Base-by-base conservation (phyloP, 1,140 invertebrate genomes). In the Oreohelix idahoensis region DNA sequence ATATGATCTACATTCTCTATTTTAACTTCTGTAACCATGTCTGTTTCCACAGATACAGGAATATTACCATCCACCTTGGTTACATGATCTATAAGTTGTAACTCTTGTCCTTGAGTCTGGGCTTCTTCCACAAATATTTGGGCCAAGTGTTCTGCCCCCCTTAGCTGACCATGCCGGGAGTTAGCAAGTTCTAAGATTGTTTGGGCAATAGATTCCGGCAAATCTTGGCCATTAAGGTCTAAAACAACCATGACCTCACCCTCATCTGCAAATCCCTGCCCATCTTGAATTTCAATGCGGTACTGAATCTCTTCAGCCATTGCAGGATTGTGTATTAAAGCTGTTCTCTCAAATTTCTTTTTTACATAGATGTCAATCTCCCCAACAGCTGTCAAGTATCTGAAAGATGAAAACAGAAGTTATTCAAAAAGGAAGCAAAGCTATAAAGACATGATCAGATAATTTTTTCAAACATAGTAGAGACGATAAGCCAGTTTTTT, bases 191-290 rank as follows among this genome's bases (percentile, higher is more conserved):
- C 39, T 38, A 80, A n/a, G 51, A 80, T 71, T 66, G 79, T 26
- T 39, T 80, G 36, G 58, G 79, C 69, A 70, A 80, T 66, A 49
- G 29, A 49, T 29, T 71, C 63, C 23, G 79, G 79, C n/a, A 71
- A n/a, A 32, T 80, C 79, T 29, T 80, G 79, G 35, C 79, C 79
- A 80, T 80, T 49, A 0, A 80, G 79, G 32, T 80, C 79, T 32
- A 80, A 66, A 5, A 80, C 69, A 20, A 80, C 79, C 66, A 71
- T 80, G 15, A 80, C 69, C 38, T 80, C 79, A 39, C 45, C 66
- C 17, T 79, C 8, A 39, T 63, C 36, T 36, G 11, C 42, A 49
- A n/a, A 42, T 29, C 35, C 42, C 15, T n/a, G 42, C 20, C 49
- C 49, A 51, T 77, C 75, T 29, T 77, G 75, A 51, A 77, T 77